These are phyloP conservation scores for Peromyscus maniculatus DNA, from an alignment of 2,113 vertebrate species.

Conservation along the genomic window DNA sequence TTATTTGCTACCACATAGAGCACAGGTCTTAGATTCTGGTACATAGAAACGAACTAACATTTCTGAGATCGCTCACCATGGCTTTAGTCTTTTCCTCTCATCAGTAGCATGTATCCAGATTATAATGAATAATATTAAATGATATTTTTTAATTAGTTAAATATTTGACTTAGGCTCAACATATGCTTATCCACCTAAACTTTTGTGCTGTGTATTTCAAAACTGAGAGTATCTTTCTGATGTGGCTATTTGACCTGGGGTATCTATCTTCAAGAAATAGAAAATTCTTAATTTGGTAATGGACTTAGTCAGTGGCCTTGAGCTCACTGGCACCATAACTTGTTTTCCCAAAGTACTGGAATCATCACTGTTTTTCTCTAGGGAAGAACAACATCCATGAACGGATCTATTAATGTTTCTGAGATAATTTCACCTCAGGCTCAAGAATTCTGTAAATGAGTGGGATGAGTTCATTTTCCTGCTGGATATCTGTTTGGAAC, in stretches of 20 bases:
- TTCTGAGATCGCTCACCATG: not conserved
- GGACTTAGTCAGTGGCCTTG: conserved; percentile 25
- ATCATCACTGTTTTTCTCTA: conserved; percentile 63
- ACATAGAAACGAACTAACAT: not conserved
- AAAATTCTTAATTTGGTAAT: not conserved
- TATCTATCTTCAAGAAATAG: not conserved
- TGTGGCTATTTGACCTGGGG: not conserved
- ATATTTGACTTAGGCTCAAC: not conserved
- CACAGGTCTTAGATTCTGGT: not conserved
- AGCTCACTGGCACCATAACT: conserved; percentile 40
- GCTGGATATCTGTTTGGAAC: conserved; percentile 70
- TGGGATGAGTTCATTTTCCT: conserved; percentile 62
- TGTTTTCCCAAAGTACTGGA: conserved; percentile 60
- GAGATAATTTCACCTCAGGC: conserved; percentile 67
- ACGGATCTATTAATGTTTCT: conserved; percentile 47
- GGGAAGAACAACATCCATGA: conserved; percentile 44
- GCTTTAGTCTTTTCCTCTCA: not conserved
- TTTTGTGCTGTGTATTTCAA: not conserved
- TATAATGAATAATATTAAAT: not conserved
- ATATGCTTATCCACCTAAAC: not conserved
- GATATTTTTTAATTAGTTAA: not conserved
- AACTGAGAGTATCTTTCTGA: not conserved
- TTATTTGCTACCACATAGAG: not conserved
- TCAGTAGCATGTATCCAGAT: not conserved
- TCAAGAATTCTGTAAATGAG: conserved; percentile 70